Percentiles rank a stretch among this genome's conserved stretches.
phyloP scores from a whole-genome alignment of 2,797 vertebrate species.

The Bradypodion ventrale region DNA sequence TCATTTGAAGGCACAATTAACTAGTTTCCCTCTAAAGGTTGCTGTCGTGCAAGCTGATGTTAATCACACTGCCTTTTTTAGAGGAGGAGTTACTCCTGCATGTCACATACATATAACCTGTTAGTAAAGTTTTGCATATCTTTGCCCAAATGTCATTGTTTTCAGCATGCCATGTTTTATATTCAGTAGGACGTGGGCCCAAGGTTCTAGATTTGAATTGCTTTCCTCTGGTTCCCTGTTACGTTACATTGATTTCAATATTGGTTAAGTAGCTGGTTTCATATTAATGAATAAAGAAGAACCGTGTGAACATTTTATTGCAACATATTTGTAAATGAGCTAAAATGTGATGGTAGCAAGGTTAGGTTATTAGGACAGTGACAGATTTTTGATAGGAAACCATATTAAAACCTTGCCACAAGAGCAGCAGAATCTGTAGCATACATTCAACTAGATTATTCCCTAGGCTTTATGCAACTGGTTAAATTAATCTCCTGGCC shows the following conservation, averaged over 20 bases:
- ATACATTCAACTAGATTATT: not conserved
- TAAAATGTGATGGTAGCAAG: not conserved
- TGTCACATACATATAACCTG: no score
- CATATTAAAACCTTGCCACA: not conserved
- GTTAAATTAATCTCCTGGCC: not conserved
- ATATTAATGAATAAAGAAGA: no score
- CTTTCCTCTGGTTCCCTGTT: not conserved
- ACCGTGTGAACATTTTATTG: not conserved
- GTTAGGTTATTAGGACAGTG: not conserved
- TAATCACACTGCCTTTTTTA: no score
- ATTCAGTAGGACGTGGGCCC: no score
- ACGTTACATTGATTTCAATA: not conserved
- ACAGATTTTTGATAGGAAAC: not conserved
- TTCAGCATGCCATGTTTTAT: no score
- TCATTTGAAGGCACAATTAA: not conserved
- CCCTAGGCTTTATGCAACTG: not conserved
- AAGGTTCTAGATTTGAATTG: not conserved
- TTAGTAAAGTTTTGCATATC: no score
- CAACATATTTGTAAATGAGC: not conserved
- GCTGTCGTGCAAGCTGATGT: no score
- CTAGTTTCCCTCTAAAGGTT: no score
- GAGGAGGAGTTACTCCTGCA: no score
- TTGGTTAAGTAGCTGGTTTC: not conserved
- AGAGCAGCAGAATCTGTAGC: not conserved
- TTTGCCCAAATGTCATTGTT: no score